Base-by-base conservation (phyloP, 2,797 vertebrate genomes). In the Lepidocolaptes lacrymiger region DNA sequence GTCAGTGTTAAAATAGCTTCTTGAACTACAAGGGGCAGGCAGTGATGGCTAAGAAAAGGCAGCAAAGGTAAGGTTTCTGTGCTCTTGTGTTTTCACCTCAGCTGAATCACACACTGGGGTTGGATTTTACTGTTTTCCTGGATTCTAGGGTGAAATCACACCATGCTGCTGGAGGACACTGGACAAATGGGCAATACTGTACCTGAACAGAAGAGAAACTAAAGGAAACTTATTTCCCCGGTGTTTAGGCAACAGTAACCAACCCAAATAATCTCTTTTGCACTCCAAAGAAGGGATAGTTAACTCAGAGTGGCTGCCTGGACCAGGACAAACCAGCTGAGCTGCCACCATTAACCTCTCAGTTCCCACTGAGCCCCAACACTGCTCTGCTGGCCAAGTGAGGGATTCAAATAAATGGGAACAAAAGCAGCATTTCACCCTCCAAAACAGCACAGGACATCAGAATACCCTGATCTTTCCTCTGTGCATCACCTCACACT, bases 1-100 rank as follows among this genome's bases (percentile, higher is more conserved):
- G 95, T 97, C 94, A 93, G 59, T 46, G 73, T 72, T 88, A 91
- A 96, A 95, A 95, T 64, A 96, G 89, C 91, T 96, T 15, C 63
- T 92, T 16, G 48, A 85, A 66, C 48, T 49, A 81, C 39, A 28
- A 46, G 51, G 32, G 68, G 75, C 51, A 61, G 92, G 34, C 52
- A 27, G 20, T 9, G 34, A 87, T 61, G 44, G 6, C 67, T 22
- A 93, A 44, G 90, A 75, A 83, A 91, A 93, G 81, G 94, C 94
- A 93, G 85, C 81, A 84, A 74, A 85, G 93, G 94, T 93, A 84
- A 89, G 58, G 49, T 27, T 46, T 73, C 79, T 43, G 66, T n/a
- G 52, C 58, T 71, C 62, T 6, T 37, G 74, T 43, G 71, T 61
- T 95, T 89, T 69, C 71, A 67, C 16, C 75, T 74, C 71, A 43